Conservation (phyloP, 2,888 invertebrate species). For the Drosophila gaucha region DNA sequence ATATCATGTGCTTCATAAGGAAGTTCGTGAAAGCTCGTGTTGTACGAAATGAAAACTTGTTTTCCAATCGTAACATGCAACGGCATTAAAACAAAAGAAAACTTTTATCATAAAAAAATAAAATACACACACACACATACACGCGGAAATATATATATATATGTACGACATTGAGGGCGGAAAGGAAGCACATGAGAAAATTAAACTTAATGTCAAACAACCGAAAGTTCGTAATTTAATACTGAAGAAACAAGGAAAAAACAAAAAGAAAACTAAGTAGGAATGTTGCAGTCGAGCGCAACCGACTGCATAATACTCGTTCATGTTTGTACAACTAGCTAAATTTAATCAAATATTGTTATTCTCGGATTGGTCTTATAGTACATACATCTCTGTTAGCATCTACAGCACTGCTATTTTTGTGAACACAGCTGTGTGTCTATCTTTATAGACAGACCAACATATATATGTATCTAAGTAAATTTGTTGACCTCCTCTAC, state of each 20-base stretch:
- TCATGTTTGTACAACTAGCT: too few species aligned
- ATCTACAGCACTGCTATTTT: too few species aligned
- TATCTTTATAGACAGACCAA: too few species aligned
- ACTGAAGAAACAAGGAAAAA: slow-evolving; percentile 21
- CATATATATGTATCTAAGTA: too few species aligned
- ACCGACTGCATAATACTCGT: too few species aligned
- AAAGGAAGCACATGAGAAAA: slow-evolving; percentile 41
- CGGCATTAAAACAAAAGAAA: slow-evolving; percentile 32
- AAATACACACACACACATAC: slow-evolving; percentile 16
- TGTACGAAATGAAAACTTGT: slow-evolving; percentile 57
- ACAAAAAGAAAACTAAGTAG: background rate
- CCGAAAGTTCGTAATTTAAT: slow-evolving; percentile 64
- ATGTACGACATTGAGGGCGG: slow-evolving; percentile 36
- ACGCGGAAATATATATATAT: slow-evolving; percentile 6
- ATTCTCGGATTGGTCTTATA: too few species aligned
- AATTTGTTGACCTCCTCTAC: too few species aligned
- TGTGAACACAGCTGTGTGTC: too few species aligned
- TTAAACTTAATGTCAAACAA: slow-evolving; percentile 63
- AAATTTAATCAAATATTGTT: too few species aligned
- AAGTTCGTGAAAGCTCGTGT: slow-evolving; percentile 28
- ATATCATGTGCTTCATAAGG: slow-evolving; percentile 4
- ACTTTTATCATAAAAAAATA: slow-evolving; percentile 48
- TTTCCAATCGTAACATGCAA: slow-evolving; percentile 56
- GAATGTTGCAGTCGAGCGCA: too few species aligned
- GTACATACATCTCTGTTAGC: too few species aligned